A percentile compares a stretch with the other conserved stretches of the same genome.
Evolutionary conservation across 2,797 vertebrate species (phyloP).

Genomic region (Carcharodon carcharias): DNA sequence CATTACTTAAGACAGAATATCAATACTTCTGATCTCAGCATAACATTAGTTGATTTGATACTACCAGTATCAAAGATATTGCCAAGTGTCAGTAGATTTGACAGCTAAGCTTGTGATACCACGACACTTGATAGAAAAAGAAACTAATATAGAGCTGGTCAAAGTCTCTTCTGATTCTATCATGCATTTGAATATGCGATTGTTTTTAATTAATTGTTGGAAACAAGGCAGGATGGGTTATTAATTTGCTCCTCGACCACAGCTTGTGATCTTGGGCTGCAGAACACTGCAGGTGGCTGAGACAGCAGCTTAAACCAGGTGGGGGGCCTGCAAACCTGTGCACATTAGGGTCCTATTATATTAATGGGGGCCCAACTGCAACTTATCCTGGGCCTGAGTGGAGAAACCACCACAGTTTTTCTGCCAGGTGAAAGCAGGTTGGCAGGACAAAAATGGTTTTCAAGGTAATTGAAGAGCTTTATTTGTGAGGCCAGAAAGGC

Average conservation of each 20-base stretch:
- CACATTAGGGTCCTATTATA: background rate
- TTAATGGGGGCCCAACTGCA: background rate
- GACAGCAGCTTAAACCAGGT: background rate
- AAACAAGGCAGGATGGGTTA: background rate
- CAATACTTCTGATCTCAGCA: slow-evolving; percentile 10
- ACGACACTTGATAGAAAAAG: background rate
- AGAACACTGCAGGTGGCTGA: background rate
- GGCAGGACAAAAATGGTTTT: background rate
- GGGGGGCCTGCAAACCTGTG: background rate
- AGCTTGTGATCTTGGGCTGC: background rate
- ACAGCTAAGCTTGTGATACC: background rate
- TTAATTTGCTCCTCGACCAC: background rate
- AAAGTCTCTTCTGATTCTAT: background rate
- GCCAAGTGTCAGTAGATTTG: background rate
- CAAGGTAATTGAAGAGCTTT: background rate
- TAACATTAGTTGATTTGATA: slow-evolving; percentile 7
- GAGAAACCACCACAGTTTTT: background rate
- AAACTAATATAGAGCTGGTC: background rate
- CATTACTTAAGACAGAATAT: slow-evolving; percentile 3
- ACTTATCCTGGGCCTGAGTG: background rate
- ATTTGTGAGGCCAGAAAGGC: background rate
- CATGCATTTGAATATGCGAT: background rate
- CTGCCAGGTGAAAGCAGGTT: background rate
- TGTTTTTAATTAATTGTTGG: background rate
- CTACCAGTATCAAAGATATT: background rate